Evolutionary conservation across 1,140 invertebrate genomes (phyloP), one percentile per base, ranked within the genome.

Genomic region (Drosophila arizonae): DNA sequence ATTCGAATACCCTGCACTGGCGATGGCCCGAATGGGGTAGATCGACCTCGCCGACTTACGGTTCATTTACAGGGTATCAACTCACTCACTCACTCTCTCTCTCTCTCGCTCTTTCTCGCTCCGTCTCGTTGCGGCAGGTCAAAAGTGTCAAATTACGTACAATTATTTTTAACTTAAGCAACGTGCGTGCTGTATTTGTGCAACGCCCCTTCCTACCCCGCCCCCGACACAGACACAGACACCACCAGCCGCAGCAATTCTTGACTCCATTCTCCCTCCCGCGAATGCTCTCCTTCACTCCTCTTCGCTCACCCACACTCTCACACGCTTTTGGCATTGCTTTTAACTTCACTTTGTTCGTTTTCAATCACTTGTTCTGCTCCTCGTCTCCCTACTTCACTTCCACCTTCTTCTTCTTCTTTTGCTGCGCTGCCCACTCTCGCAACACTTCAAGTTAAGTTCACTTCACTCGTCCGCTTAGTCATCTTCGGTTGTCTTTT

Each of bases 81-180:
- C 6, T 8, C 10, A 1, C 36, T 39, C n/a, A n/a, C n/a, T 1
- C 10, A 0, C 2, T 36, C 6, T 10, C 2, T 6, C 33, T 10
- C 10, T 45, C 17, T 17, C 17, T 17, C 17, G 17, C 43, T n/a
- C 43, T n/a, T n/a, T 6, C 43, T 45, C 17, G 17, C 21, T 24
- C 3, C 6, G 36, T 36, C 45, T 75, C 48, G 26, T 86, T 86
- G 81, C 54, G 82, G 82, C 81, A 86, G 81, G 81, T 86, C 82
- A 86, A 78, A 70, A 74, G 81, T 86, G 82, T 87, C 72, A 72
- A 81, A 85, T 81, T 81, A 81, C 81, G 84, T 86, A 76, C 72
- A 61, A 86, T 86, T 85, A 85, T 86, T 86, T 84, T 74, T 61
- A 69, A 46, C 57, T 68, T 68, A 61, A 54, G 51, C 54, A 72